Base-by-base conservation (phyloP, 2,888 invertebrate species). In the Agriopis leucophaearia region DNA sequence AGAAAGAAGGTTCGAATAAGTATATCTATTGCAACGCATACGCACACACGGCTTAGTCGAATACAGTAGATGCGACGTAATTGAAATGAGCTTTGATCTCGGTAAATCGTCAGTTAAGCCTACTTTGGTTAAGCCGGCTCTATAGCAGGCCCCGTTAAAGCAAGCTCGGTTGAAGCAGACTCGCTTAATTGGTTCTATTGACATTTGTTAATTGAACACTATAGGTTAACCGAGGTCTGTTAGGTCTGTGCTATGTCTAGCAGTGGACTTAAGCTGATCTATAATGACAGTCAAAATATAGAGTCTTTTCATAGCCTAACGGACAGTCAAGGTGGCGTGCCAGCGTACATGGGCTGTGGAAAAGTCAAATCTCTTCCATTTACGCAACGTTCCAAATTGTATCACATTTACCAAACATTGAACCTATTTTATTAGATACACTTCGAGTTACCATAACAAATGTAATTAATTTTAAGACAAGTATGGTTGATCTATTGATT, bases 1-100 rank as follows among this genome's bases (percentile, higher is more conserved):
- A 3, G 27, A 27, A 44, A n/a, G 13, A n/a, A 15, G 10, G 8
- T 16, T 15, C 8, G 13, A 44, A 44, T 8, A n/a, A n/a, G n/a
- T 45, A 15, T 15, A 45, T 1, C 42, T 42, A 45, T 45, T 15
- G 8, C 15, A 18, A 56, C 42, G 13, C 10, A 6, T 9, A 36
- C 40, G 12, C 35, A 51, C 38, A 8, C 47, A 8, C 44, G 7
- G 52, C 42, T 67, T 42, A 63, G 48, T 51, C 57, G 36, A 61
- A 52, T 51, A 38, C 51, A 44, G 50, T 38, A 38, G 57, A 57
- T 45, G 36, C 38, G 44, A 45, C 55, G 52, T 59, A 67, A 66
- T 62, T 62, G 51, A 62, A 67, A 67, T 55, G 67, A 54, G 63
- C 54, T 59, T 67, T 67, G 67, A 62, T 62, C 62, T 63, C 63